phyloP scores from a whole-genome alignment of 2,888 invertebrate genomes.

The Eupithecia centaureata region DNA sequence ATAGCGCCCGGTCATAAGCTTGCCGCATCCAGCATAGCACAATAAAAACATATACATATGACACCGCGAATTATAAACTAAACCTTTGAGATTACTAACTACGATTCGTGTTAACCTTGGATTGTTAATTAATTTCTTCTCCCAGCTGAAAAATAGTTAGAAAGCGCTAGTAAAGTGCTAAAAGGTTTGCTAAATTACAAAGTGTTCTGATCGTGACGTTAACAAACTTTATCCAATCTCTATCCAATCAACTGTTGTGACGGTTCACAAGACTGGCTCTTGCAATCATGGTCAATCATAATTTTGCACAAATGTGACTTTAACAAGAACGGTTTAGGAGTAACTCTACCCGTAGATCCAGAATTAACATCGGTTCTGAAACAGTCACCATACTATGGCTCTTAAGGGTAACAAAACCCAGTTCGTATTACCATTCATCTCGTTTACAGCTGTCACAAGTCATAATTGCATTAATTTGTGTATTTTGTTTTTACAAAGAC shows the following conservation, averaged over 20 bases:
- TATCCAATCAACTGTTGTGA: not conserved
- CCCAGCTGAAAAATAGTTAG: too few relatives aligned
- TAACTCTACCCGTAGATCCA: not conserved
- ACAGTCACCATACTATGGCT: constrained; percentile 11
- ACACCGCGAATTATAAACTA: too few relatives aligned
- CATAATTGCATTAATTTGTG: constrained; percentile 57
- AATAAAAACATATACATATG: too few relatives aligned
- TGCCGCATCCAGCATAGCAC: too few relatives aligned
- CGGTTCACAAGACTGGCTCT: not conserved
- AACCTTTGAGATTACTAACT: too few relatives aligned
- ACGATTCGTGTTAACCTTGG: too few relatives aligned
- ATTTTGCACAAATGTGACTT: not conserved
- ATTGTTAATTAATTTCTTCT: too few relatives aligned
- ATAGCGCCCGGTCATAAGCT: too few relatives aligned
- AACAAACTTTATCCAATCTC: not conserved
- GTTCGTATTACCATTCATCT: constrained; percentile 34
- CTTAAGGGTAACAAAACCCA: constrained; percentile 24
- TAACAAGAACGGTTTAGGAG: not conserved
- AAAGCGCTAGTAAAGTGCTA: not conserved
- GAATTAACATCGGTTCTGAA: not conserved
- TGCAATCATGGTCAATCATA: not conserved
- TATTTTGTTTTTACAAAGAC: constrained; percentile 56
- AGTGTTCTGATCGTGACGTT: too few relatives aligned
- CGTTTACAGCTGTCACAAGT: constrained; percentile 50
- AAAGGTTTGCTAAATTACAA: too few relatives aligned